phyloP scores from a whole-genome alignment of 2,888 invertebrate genomes.

The Hirudinaria manillensis region DNA sequence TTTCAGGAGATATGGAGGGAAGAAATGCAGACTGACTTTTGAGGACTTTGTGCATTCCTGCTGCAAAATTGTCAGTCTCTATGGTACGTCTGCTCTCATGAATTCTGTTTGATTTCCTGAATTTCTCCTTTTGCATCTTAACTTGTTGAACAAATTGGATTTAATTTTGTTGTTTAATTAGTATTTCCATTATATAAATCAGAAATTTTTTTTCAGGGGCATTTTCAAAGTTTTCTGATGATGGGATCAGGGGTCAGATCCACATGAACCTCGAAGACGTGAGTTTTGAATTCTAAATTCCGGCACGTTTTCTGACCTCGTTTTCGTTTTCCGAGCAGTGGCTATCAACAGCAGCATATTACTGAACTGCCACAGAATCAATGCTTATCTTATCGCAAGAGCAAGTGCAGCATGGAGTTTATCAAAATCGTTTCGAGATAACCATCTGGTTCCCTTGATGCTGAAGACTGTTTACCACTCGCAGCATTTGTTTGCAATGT shows the following conservation, averaged over 20 bases:
- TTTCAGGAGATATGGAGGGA: conserved; percentile 79
- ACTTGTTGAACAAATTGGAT: too few species aligned
- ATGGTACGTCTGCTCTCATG: conserved; percentile 64
- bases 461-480: background rate
- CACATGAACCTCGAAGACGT: conserved; percentile 2
- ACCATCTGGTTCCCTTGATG: background rate
- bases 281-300: background rate
- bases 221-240: background rate
- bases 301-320: background rate
- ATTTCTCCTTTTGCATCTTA: too few species aligned
- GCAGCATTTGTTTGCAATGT: background rate
- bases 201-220: background rate
- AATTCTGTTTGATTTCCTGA: too few species aligned
- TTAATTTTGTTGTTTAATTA: background rate
- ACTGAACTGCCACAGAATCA: background rate
- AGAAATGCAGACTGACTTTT: conserved; percentile 72
- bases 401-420: background rate
- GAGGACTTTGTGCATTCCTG: conserved; percentile 91
- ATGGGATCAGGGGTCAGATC: background rate
- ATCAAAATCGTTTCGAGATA: background rate
- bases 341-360: background rate
- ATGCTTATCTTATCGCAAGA: too few species aligned
- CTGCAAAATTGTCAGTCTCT: conserved; percentile 83
- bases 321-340: background rate
- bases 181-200: background rate